Percentiles rank a stretch among this genome's conserved stretches.
Evolutionary conservation across 2,113 vertebrate species (phyloP).

Genomic region (Taurulus bubalis): DNA sequence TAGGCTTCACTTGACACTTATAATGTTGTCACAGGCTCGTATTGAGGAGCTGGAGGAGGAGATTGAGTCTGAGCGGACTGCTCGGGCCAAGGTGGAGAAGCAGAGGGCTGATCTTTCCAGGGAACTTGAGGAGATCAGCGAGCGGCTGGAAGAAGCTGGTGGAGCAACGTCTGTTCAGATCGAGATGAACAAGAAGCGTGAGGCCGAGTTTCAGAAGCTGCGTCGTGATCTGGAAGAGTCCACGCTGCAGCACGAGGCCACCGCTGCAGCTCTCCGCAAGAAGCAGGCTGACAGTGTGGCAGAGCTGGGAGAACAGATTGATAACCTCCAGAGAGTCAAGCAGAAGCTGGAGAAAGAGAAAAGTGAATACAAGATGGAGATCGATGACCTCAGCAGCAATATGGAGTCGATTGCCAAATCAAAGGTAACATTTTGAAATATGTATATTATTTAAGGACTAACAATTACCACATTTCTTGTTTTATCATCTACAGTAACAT

Average conservation of each 20-base stretch:
- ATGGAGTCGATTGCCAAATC: slow-evolving; percentile 89
- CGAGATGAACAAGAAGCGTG: slow-evolving; percentile 76
- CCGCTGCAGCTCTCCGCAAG: slow-evolving; percentile 82
- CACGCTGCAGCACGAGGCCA: slow-evolving; percentile 93
- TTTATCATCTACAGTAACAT: slow-evolving; percentile 3
- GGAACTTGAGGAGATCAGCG: slow-evolving; percentile 87
- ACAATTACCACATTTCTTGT: neutral
- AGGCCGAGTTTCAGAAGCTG: slow-evolving; percentile 85
- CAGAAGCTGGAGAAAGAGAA: slow-evolving; percentile 96
- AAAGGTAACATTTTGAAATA: slow-evolving; percentile 61
- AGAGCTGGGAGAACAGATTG: no score
- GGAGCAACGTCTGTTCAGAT: slow-evolving; percentile 90
- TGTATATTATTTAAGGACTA: neutral
- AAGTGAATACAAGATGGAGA: slow-evolving; percentile 94
- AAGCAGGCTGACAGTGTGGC: slow-evolving; percentile 88
- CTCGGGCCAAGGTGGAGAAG: slow-evolving; percentile 89
- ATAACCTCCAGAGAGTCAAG: slow-evolving; percentile 80
- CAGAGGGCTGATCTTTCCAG: slow-evolving; percentile 85
- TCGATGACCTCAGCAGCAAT: slow-evolving; percentile 88
- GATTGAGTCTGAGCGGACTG: slow-evolving; percentile 89
- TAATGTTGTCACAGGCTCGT: slow-evolving; percentile 69
- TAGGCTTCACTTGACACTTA: neutral
- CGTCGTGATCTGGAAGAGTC: slow-evolving; percentile 85
- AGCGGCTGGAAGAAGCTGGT: slow-evolving; percentile 87
- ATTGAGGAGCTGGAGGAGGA: slow-evolving; percentile 89